Evolutionary conservation across 2,113 vertebrate species (phyloP).

Genomic region (Notarius lentiginosus): DNA sequence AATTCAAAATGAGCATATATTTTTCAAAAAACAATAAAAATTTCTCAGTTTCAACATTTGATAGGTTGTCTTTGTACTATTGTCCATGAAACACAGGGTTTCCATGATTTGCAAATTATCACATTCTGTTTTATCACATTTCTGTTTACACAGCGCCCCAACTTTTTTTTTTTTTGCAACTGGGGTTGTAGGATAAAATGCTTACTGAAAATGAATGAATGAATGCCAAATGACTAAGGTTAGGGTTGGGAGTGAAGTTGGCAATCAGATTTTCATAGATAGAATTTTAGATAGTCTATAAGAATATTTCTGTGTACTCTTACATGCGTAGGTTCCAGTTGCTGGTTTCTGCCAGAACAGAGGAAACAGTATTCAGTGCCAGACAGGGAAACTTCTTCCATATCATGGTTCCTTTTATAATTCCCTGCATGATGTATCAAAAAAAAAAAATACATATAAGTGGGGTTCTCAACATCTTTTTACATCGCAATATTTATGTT

Average conservation of each 20-base stretch:
- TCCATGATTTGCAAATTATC: too few species aligned
- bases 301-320: slow-evolving; percentile 42
- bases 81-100: too few species aligned
- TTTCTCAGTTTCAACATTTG: too few species aligned
- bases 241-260: neutral
- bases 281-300: neutral
- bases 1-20: too few species aligned
- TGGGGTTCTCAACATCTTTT: neutral
- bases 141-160: too few species aligned
- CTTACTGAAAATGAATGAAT: neutral
- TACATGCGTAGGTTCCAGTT: slow-evolving; percentile 67
- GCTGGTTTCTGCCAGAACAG: slow-evolving; percentile 48
- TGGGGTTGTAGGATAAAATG: neutral
- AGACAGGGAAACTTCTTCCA: slow-evolving; percentile 79
- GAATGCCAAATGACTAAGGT: neutral
- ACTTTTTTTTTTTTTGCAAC: too few species aligned
- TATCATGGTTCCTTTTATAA: slow-evolving; percentile 76
- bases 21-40: too few species aligned
- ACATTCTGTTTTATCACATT: too few species aligned
- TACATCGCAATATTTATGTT: neutral
- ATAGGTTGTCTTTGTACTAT: too few species aligned
- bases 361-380: slow-evolving; percentile 62
- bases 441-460: neutral
- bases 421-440: slow-evolving; percentile 69
- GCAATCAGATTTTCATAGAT: neutral